Conservation (phyloP, 2,797 vertebrate species). For the Scleropages formosus region DNA sequence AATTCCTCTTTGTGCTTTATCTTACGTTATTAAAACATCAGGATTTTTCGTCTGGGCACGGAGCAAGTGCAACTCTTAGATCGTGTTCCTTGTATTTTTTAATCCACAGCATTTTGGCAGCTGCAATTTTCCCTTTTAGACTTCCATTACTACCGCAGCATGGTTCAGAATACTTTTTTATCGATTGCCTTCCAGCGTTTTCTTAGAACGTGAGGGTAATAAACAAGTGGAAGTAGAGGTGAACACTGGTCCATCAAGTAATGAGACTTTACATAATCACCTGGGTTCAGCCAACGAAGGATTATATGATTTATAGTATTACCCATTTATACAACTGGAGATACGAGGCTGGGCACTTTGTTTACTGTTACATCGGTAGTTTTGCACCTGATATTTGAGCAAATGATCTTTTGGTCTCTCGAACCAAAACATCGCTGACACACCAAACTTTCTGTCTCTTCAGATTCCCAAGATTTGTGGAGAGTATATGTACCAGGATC, state of each 20-base stretch:
- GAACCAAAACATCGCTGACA: background rate
- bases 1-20: background rate
- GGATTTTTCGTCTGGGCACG: background rate
- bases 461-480: too few species aligned
- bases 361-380: too few species aligned
- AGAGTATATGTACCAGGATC: too few species aligned
- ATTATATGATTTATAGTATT: background rate
- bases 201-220: background rate
- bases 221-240: background rate
- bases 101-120: constrained; percentile 13
- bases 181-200: constrained; percentile 8
- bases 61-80: background rate
- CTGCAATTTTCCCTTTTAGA: constrained; percentile 9
- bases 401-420: too few species aligned
- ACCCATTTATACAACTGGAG: background rate
- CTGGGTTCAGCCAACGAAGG: background rate
- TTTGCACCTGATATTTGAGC: too few species aligned
- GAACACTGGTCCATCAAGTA: background rate
- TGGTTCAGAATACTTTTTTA: constrained; percentile 19
- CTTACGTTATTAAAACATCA: constrained; percentile 8
- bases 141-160: background rate
- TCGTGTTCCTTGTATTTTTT: constrained; percentile 11
- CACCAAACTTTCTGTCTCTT: background rate
- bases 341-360: too few species aligned
- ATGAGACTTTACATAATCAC: background rate